Evolutionary conservation across 2,888 invertebrate genomes (phyloP).

Genomic region (Poecilus cupreus): DNA sequence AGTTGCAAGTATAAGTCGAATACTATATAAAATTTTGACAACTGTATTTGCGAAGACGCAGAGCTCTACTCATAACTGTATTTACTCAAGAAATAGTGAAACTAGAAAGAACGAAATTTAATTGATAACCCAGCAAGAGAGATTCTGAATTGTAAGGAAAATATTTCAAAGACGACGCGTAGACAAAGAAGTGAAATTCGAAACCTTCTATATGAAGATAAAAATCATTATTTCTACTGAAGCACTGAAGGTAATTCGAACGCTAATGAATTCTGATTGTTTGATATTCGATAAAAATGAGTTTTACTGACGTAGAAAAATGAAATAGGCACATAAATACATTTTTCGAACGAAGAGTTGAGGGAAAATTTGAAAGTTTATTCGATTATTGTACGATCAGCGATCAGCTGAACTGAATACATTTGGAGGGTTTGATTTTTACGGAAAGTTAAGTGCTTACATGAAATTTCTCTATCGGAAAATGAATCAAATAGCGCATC

Average conservation of each 20-base stretch:
- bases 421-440: neutral
- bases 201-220: no score
- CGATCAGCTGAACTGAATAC: neutral
- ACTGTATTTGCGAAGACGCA: no score
- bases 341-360: neutral
- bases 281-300: constrained; percentile 4
- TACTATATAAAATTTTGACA: no score
- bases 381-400: constrained; percentile 20
- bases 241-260: neutral
- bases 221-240: neutral
- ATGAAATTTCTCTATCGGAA: neutral
- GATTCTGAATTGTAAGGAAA: no score
- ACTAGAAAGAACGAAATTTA: no score
- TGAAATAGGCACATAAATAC: constrained; percentile 20
- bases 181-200: neutral
- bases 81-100: no score
- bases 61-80: no score
- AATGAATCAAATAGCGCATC: neutral
- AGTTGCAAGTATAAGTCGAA: no score
- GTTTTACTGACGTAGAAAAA: constrained; percentile 8
- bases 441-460: neutral
- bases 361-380: constrained; percentile 12
- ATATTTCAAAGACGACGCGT: neutral
- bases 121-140: no score
- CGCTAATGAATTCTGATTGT: neutral